Conservation (phyloP, 1,140 invertebrate genomes). For the Oppia nitens region DNA sequence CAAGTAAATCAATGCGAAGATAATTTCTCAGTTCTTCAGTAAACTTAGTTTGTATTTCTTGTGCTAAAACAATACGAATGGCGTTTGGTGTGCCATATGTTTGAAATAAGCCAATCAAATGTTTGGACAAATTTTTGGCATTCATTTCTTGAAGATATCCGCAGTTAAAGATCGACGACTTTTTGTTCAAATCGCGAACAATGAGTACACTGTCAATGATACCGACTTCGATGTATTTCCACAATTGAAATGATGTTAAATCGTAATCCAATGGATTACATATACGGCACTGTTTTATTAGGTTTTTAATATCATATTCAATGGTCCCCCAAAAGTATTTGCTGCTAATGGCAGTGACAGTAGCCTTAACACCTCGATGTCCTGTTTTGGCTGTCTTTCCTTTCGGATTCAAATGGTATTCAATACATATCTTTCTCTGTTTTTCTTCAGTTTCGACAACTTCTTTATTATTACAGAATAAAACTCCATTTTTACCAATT, state of each 20-base stretch:
- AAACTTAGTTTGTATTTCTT: background rate
- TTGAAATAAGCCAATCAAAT: background rate
- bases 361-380: background rate
- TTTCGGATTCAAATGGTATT: background rate
- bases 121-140: background rate
- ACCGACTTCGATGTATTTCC: background rate
- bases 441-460: background rate
- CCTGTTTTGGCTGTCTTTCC: background rate
- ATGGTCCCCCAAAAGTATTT: background rate
- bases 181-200: background rate
- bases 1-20: background rate
- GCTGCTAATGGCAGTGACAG: background rate
- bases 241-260: background rate
- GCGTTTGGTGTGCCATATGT: background rate
- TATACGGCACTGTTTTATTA: background rate
- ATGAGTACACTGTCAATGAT: background rate
- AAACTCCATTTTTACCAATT: background rate
- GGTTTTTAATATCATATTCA: background rate
- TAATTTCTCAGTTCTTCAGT: background rate
- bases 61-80: background rate
- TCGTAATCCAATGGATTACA: background rate
- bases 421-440: background rate
- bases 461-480: background rate
- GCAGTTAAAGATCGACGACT: background rate
- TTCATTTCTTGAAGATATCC: background rate